Conservation (phyloP, 1,140 invertebrate genomes). For the Monomorium pharaonis region DNA sequence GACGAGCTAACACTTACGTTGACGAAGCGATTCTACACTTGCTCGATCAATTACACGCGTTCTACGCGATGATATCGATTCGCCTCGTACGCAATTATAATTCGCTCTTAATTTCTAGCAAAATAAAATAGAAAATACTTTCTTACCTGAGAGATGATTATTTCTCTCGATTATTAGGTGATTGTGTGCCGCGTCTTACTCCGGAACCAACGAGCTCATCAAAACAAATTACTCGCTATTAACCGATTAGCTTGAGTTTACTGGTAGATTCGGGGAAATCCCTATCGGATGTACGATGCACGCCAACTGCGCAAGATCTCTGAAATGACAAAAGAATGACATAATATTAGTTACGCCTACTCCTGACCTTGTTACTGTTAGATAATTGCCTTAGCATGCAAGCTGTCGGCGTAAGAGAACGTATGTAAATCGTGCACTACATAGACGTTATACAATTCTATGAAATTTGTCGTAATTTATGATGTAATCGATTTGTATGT, state of each 20-base stretch:
- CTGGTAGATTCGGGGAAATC: not conserved
- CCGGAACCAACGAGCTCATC: no score
- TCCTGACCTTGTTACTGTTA: constrained; percentile 44
- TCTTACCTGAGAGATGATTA: not conserved
- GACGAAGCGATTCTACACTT: constrained; percentile 47
- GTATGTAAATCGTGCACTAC: not conserved
- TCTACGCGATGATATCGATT: constrained; percentile 42
- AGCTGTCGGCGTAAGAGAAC: constrained; percentile 41
- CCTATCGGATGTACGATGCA: not conserved
- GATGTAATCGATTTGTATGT: not conserved
- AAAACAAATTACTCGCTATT: not conserved
- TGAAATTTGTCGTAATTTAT: not conserved
- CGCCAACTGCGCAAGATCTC: constrained; percentile 34
- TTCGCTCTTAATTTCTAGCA: not conserved
- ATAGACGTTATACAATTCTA: not conserved
- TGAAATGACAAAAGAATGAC: constrained; percentile 65
- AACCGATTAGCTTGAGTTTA: not conserved
- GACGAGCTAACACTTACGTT: constrained; percentile 40
- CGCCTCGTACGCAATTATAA: not conserved
- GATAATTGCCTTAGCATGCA: constrained; percentile 63
- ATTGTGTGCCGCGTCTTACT: not conserved
- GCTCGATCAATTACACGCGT: constrained; percentile 49
- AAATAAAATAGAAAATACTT: constrained; percentile 27
- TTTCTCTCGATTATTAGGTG: not conserved
- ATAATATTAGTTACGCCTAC: constrained; percentile 61